phyloP scores from a whole-genome alignment of 53 echinoderm and acorn worm species.

The Paelopatides confundens region DNA sequence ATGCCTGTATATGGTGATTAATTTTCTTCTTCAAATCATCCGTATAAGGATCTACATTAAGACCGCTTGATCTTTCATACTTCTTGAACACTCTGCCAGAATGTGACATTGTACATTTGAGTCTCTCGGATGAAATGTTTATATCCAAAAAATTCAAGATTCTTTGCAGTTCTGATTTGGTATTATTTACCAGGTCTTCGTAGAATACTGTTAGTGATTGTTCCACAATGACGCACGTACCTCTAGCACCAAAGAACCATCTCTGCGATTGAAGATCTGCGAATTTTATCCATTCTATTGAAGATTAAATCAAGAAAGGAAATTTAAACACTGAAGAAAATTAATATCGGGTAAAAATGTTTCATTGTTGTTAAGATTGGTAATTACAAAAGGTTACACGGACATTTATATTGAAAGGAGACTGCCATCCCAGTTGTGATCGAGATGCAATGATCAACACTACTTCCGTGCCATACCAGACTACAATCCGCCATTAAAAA shows the following conservation, averaged over 20 bases:
- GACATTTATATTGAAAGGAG: too few relatives aligned
- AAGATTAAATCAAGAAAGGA: too few relatives aligned
- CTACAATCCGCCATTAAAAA: too few relatives aligned
- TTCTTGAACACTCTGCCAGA: not conserved
- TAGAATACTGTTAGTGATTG: constrained; percentile 16
- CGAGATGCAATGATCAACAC: too few relatives aligned
- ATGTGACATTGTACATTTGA: not conserved
- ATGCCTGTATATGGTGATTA: not conserved
- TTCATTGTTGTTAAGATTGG: too few relatives aligned
- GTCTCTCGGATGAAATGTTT: not conserved
- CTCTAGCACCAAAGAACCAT: not conserved
- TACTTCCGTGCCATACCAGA: too few relatives aligned
- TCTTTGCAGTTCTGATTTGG: not conserved
- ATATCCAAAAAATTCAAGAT: not conserved
- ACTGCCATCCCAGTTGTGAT: too few relatives aligned
- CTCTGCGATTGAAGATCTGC: not conserved
- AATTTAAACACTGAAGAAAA: too few relatives aligned
- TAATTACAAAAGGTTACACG: too few relatives aligned
- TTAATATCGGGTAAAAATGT: too few relatives aligned
- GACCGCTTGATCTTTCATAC: not conserved
- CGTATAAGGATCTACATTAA: constrained; percentile 1
- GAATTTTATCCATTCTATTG: constrained; percentile 10
- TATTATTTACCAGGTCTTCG: constrained; percentile 23
- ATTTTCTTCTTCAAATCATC: not conserved
- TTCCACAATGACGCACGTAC: not conserved